Base-by-base conservation (phyloP, 1,140 invertebrate species). In the Leptinotarsa lineolata region DNA sequence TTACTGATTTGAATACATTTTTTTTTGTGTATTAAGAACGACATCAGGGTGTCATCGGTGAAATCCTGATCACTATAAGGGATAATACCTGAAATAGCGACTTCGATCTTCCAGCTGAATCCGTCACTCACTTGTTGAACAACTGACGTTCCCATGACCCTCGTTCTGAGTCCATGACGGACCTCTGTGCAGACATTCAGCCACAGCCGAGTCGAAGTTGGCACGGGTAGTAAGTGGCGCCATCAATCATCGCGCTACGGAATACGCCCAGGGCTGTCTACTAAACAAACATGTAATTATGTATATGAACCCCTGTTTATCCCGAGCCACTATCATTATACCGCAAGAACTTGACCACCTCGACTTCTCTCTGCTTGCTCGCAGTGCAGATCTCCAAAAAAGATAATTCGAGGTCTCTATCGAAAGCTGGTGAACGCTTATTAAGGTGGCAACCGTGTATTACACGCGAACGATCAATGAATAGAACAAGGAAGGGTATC, bases 211-310 rank as follows among this genome's bases (percentile, higher is more conserved):
- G 48, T 16, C 48, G 48, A 54, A 18, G 8, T 24, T 63, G 77
- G 76, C 79, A 80, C 79, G 78, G 76, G 78, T 77, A 76, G 76
- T 77, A 80, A 78, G 78, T 82, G 78, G 81, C 82, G 80, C 81
- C 81, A 83, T 83, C 82, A 80, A 83, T 83, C 82, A 83, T 82
- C 72, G 72, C 76, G 63, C 74, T 78, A 79, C 80, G 79, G 80
- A 82, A 77, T 78, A 84, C 83, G 82, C 83, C 83, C 81, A 81
- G 77, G 80, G 83, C 82, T 83, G 83, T 84, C 83, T 81, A 80
- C 82, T 82, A 84, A 84, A 84, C 83, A 84, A 84, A 84, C 83
- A 84, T 84, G 80, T 84, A 84, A 84, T 84, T 84, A 84, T 83
- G 83, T 81, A 84, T 84, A 84, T 84, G 83, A 84, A 84, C 82